A percentile compares a stretch with the other conserved stretches of the same genome.
Evolutionary conservation across 2,113 vertebrate genomes (phyloP).

Genomic region (Cheirogaleus medius): DNA sequence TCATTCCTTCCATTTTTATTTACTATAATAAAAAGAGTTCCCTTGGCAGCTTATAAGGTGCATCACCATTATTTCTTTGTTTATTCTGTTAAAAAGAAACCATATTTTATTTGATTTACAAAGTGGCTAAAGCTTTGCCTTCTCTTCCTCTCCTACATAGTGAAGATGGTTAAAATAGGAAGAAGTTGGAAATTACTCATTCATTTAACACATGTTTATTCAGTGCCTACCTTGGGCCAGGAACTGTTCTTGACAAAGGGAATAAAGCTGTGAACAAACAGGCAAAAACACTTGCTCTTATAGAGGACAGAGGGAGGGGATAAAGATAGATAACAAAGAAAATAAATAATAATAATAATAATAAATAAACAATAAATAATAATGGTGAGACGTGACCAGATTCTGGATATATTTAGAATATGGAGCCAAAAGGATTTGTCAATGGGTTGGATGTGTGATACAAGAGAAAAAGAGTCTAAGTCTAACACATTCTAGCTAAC

Average conservation of each 20-base stretch:
- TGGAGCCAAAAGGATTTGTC: background rate
- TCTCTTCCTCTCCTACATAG: background rate
- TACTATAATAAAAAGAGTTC: background rate
- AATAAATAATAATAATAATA: background rate
- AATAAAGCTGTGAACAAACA: background rate
- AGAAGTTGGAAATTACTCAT: background rate
- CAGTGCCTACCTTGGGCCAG: background rate
- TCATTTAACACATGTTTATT: background rate
- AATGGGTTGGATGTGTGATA: background rate
- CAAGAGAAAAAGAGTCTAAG: background rate
- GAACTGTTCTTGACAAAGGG: background rate
- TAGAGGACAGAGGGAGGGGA: rapidly evolving
- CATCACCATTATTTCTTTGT: background rate
- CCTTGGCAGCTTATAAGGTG: background rate
- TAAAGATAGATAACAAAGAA: background rate
- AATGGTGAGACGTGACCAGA: background rate
- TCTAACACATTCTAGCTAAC: background rate
- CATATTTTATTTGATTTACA: background rate
- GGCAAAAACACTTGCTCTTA: background rate
- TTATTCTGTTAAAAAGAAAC: background rate
- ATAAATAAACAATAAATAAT: background rate
- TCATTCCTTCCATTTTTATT: background rate
- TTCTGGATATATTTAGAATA: too few species aligned
- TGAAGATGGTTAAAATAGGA: background rate
- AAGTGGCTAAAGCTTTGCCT: background rate